These are phyloP conservation scores for Subacronicta megacephala DNA, from an alignment of 2,888 invertebrate species.

Conservation along the genomic window DNA sequence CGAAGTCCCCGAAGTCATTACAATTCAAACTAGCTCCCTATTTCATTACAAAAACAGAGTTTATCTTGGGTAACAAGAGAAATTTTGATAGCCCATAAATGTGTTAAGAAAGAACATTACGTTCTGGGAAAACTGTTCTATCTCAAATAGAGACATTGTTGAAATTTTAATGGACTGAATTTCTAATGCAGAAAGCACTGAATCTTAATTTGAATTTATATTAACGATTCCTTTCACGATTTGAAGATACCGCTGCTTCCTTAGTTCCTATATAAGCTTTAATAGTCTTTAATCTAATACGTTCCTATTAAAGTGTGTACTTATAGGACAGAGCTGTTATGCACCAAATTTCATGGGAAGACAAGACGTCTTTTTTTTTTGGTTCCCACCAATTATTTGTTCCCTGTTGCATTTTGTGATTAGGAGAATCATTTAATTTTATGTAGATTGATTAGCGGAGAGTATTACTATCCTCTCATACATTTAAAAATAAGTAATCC, in stretches of 20 bases:
- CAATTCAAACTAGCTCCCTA: conserved; percentile 1
- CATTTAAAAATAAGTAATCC: too few species aligned
- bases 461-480: too few species aligned
- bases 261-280: too few species aligned
- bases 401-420: too few species aligned
- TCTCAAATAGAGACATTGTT: conserved; percentile 40
- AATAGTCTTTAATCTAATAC: too few species aligned
- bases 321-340: too few species aligned
- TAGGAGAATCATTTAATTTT: too few species aligned
- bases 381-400: too few species aligned
- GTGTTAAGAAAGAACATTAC: conserved; percentile 47
- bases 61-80: conserved; percentile 16
- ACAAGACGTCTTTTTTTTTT: too few species aligned
- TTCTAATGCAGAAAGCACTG: conserved; percentile 28
- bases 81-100: conserved; percentile 46
- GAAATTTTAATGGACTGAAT: conserved; percentile 44
- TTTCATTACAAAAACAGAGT: conserved; percentile 15
- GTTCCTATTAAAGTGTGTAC: too few species aligned
- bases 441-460: too few species aligned
- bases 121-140: conserved; percentile 39
- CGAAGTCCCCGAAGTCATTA: neutral
- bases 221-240: conserved; percentile 11
- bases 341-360: too few species aligned
- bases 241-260: neutral
- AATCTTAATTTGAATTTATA: conserved; percentile 41